Conservation (phyloP, 2,113 vertebrate genomes). For the Heterotis niloticus region DNA sequence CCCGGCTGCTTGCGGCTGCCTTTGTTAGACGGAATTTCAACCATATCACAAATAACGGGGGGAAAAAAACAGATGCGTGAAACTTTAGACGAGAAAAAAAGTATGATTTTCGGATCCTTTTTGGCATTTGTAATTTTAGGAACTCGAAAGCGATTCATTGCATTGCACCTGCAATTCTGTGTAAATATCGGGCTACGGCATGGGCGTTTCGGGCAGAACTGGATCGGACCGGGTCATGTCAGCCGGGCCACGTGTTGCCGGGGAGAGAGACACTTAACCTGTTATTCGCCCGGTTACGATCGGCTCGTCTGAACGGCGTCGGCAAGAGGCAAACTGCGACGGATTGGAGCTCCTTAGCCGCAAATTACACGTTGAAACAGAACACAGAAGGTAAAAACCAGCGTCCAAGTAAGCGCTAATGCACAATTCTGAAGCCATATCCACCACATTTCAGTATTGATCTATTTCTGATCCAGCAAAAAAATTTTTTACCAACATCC, state of each 20-base stretch:
- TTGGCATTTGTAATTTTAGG: too few species aligned
- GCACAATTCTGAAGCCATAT: constrained; percentile 15
- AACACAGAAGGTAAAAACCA: not conserved
- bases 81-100: too few species aligned
- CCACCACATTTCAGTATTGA: constrained; percentile 24
- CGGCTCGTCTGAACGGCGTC: not conserved
- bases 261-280: constrained; percentile 4
- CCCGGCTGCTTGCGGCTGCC: too few species aligned
- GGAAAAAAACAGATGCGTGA: too few species aligned
- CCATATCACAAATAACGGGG: too few species aligned
- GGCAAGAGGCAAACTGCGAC: not conserved
- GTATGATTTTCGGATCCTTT: too few species aligned
- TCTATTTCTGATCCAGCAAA: constrained; percentile 35
- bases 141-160: not conserved
- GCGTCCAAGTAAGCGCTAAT: constrained; percentile 8
- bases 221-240: not conserved
- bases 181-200: not conserved
- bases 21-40: too few species aligned
- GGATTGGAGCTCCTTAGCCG: constrained; percentile 12
- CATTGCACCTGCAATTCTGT: not conserved
- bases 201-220: not conserved
- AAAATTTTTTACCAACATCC: constrained; percentile 24
- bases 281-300: not conserved
- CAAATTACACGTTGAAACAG: constrained; percentile 13
- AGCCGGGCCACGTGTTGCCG: not conserved